Base-by-base conservation (phyloP, 1,140 invertebrate genomes). In the Drosophila murphyi region DNA sequence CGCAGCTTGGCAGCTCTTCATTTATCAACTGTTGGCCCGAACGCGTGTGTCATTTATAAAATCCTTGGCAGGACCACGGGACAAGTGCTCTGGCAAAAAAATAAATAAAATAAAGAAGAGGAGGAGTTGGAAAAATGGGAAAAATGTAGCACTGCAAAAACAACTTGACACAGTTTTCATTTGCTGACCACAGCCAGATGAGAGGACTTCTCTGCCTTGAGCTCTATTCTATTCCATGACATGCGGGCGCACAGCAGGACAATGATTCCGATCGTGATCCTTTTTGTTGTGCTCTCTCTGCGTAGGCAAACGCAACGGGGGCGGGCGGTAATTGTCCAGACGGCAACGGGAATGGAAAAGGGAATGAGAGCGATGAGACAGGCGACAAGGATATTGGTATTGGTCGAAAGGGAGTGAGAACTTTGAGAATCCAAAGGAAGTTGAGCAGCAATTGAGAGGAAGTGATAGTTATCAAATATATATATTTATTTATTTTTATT, bases 11-110 rank as follows among this genome's bases (percentile, higher is more conserved):
- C 63, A 68, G 54, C 72, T 88, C 72, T 88, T 87, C 83, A 87
- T 87, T 87, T 87, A 87, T 87, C 83, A 87, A 87, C 45, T 77
- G 62, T 20, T 28, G 54, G 10, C 39, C 68, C 43, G 68, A 52
- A 48, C 56, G 82, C 83, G 85, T 82, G 76, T 76, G 73, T 88
- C 85, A 88, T 85, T 85, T 85, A 70, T 86, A 71, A 86, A 68
- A 81, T 79, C 80, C 65, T 81, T 72, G 71, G 76, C 74, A 77
- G 41, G 56, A 31, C n/a, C 4, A 4, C 4, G 54, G 10, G n/a
- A 43, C 51, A 52, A 52, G 51, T 52, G 51, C 45, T 3, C 45
- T 28, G 1, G 45, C 43, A 45, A 45, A 79, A 62, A 68, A 39
- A 29, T 34, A 35, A 7, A 45, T 29, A 28, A 34, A 31, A 31